These are phyloP conservation scores for Lepidostoma basale DNA, from an alignment of 1,140 invertebrate genomes.

Conservation along the genomic window DNA sequence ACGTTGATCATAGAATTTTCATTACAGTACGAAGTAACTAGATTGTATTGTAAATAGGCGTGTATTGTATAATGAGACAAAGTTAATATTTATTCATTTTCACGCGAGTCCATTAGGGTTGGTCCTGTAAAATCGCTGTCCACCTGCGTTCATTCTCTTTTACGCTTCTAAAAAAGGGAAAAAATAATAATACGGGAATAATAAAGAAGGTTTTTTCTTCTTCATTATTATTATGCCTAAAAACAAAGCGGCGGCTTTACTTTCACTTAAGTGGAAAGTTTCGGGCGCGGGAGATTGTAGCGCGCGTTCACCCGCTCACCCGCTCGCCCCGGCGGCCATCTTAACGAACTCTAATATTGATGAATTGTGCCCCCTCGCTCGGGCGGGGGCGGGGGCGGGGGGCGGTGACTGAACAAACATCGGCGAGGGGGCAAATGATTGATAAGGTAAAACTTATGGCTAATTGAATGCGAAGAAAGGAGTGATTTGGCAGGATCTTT, in stretches of 20 bases:
- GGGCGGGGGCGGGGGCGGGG: slow-evolving; percentile 14
- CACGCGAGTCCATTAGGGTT: slow-evolving; percentile 43
- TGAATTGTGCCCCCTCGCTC: slow-evolving; percentile 38
- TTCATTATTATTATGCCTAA: slow-evolving; percentile 30
- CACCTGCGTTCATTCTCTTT: slow-evolving; percentile 40
- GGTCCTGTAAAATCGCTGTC: slow-evolving; percentile 44
- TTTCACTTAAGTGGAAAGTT: slow-evolving; percentile 45
- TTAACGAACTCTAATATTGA: slow-evolving; percentile 47
- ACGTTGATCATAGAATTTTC: too few relatives aligned
- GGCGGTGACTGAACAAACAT: slow-evolving; percentile 34
- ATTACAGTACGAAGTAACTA: too few relatives aligned
- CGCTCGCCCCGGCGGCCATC: slow-evolving; percentile 36
- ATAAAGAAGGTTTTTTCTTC: slow-evolving; percentile 41
- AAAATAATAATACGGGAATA: slow-evolving; percentile 44
- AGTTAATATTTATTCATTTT: slow-evolving; percentile 46
- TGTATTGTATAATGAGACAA: too few relatives aligned
- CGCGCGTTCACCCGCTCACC: background rate
- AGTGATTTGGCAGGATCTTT: slow-evolving; percentile 26
- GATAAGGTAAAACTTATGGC: slow-evolving; percentile 45
- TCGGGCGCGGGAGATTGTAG: slow-evolving; percentile 18
- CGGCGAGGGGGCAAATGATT: slow-evolving; percentile 40
- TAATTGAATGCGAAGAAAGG: slow-evolving; percentile 43
- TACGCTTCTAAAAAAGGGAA: slow-evolving; percentile 29
- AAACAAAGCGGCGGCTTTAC: slow-evolving; percentile 31
- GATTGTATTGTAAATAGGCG: too few relatives aligned